Conservation (phyloP, 1,140 invertebrate species). For the Polyergus mexicanus region DNA sequence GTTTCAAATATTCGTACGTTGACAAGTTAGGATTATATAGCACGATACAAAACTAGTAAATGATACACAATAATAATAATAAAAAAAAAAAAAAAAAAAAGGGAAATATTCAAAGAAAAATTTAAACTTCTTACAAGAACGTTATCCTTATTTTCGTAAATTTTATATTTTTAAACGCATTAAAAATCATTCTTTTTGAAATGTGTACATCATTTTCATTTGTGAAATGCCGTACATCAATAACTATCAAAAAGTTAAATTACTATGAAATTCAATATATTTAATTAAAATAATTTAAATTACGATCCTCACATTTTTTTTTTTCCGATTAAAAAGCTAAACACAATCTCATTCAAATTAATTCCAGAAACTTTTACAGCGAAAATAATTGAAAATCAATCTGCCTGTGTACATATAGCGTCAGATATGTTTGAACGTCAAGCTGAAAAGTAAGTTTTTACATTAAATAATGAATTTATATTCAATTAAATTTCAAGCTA, state of each 20-base stretch:
- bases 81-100: too few species aligned
- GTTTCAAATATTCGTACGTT: neutral
- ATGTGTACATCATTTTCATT: neutral
- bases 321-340: neutral
- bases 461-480: neutral
- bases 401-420: neutral
- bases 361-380: neutral
- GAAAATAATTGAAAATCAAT: constrained; percentile 17
- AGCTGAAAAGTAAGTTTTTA: neutral
- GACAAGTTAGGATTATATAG: neutral
- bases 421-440: neutral
- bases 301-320: neutral
- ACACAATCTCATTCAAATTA: neutral
- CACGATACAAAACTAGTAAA: neutral
- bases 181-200: neutral
- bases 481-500: neutral
- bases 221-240: neutral
- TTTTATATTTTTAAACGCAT: too few species aligned
- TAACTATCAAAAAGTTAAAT: neutral
- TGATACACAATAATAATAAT: neutral
- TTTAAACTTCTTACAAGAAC: neutral
- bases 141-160: too few species aligned
- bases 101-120: neutral
- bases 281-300: constrained; percentile 22
- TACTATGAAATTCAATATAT: neutral